Percentiles rank a stretch among this genome's conserved stretches.
These are phyloP conservation scores for Hiodon tergisus DNA, from an alignment of 2,113 vertebrate species.

Conservation along the genomic window DNA sequence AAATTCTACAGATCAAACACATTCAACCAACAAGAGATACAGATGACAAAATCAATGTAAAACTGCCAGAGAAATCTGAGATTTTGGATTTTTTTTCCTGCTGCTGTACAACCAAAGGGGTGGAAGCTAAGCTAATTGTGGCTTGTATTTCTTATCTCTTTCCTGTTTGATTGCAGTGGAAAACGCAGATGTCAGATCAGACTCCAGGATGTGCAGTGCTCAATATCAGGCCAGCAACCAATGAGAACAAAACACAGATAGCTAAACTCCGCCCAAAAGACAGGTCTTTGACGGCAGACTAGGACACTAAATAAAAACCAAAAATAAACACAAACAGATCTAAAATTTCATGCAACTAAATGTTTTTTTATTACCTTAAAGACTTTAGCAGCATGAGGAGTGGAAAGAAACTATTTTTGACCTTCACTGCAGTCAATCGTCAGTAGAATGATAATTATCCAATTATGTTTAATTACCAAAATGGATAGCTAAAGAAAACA, in stretches of 20 bases:
- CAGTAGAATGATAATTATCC: too few relatives aligned
- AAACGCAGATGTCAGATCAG: neutral
- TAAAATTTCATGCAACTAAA: neutral
- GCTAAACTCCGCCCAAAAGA: neutral
- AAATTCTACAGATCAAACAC: too few relatives aligned
- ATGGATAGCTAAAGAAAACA: neutral
- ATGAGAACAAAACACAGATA: too few relatives aligned
- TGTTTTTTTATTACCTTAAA: too few relatives aligned
- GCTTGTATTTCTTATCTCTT: neutral
- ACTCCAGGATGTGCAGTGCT: neutral
- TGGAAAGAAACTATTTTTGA: too few relatives aligned
- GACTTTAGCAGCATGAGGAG: too few relatives aligned
- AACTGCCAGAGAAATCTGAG: too few relatives aligned
- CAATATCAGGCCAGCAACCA: neutral
- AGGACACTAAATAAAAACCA: slow-evolving; percentile 2
- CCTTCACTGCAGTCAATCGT: too few relatives aligned
- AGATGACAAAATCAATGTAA: too few relatives aligned
- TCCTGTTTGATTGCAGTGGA: neutral
- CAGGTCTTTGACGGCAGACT: neutral
- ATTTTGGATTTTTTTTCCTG: too few relatives aligned
- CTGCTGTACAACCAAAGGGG: too few relatives aligned
- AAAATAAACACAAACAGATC: slow-evolving; percentile 4
- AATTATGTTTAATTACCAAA: neutral
- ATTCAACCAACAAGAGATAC: too few relatives aligned
- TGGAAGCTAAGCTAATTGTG: neutral